Conservation (phyloP, 1,140 invertebrate genomes). For the Zophobas atratus region DNA sequence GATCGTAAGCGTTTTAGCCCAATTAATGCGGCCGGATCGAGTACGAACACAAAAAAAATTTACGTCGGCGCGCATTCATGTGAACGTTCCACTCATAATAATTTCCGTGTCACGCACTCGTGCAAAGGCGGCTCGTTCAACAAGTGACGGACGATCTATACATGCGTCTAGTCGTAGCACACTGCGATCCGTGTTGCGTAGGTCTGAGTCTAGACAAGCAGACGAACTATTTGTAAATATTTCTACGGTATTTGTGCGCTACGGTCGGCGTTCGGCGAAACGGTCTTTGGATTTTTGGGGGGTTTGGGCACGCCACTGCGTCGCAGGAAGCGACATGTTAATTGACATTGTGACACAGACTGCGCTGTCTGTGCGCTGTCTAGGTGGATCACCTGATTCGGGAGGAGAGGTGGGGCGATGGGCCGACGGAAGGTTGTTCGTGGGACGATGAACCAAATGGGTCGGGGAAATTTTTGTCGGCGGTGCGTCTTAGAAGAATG, state of each 20-base stretch:
- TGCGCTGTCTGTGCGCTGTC: no score
- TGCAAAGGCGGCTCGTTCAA: slow-evolving; percentile 43
- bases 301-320: background rate
- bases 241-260: background rate
- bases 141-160: slow-evolving; percentile 41
- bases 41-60: background rate
- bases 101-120: slow-evolving; percentile 31
- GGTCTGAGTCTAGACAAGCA: slow-evolving; percentile 43
- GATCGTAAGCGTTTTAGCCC: background rate
- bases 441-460: no score
- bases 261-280: no score
- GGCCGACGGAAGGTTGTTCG: no score
- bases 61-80: slow-evolving; percentile 20
- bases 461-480: no score
- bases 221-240: slow-evolving; percentile 46
- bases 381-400: no score
- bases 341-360: no score
- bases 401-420: no score
- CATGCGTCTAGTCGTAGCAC: slow-evolving; percentile 37
- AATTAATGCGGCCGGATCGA: background rate
- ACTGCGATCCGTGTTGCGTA: slow-evolving; percentile 45
- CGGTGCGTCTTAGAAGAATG: no score
- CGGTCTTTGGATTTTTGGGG: no score
- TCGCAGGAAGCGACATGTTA: background rate
- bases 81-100: slow-evolving; percentile 13